Evolutionary conservation across 2,113 vertebrate species (phyloP).

Genomic region (Balaeniceps rex): DNA sequence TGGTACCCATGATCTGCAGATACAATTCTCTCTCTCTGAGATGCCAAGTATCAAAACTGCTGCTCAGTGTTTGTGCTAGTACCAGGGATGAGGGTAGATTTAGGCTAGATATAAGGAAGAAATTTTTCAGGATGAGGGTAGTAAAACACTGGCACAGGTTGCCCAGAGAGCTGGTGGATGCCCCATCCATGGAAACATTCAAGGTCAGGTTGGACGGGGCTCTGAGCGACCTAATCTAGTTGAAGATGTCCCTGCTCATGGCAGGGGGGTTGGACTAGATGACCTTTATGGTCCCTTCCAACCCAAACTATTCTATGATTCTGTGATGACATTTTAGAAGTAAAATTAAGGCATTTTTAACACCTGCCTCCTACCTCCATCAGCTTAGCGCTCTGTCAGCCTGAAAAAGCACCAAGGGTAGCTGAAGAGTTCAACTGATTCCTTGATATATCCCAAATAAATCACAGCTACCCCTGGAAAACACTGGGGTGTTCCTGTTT

Average conservation of each 20-base stretch:
- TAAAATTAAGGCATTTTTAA: neutral
- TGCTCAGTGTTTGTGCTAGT: neutral
- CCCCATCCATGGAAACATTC: neutral
- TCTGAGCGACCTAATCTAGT: neutral
- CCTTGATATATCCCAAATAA: neutral
- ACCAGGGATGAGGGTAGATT: neutral
- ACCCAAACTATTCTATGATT: neutral
- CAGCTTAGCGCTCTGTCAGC: neutral
- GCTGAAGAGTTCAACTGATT: neutral
- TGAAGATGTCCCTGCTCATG: neutral
- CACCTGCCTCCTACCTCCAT: neutral
- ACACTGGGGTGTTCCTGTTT: neutral
- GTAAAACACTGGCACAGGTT: neutral
- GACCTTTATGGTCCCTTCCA: neutral
- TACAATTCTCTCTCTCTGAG: neutral
- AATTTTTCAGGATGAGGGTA: neutral
- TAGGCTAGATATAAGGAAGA: neutral
- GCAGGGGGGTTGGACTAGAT: neutral
- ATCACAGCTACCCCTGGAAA: neutral
- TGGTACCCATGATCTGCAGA: neutral
- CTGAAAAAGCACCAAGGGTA: neutral
- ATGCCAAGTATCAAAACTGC: neutral
- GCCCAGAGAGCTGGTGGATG: neutral
- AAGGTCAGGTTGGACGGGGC: neutral
- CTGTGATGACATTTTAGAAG: neutral